These are phyloP conservation scores for Leucoraja erinaceus DNA, from an alignment of 2,113 vertebrate genomes.

Conservation along the genomic window DNA sequence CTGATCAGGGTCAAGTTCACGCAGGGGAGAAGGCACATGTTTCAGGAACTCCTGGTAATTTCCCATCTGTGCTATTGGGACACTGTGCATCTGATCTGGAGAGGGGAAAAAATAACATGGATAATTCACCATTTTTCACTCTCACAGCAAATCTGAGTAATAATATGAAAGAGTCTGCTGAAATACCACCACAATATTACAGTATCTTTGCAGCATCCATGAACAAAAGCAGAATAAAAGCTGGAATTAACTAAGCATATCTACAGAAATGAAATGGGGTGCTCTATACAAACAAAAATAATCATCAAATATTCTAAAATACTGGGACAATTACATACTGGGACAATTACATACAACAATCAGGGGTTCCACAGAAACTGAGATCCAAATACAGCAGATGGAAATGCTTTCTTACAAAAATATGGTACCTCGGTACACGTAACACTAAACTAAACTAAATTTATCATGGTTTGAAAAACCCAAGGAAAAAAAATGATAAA, in stretches of 20 bases:
- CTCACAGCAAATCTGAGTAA: not conserved
- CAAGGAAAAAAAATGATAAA: too few species aligned
- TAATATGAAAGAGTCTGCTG: not conserved
- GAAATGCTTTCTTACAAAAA: not conserved
- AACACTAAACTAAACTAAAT: too few species aligned
- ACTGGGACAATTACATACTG: not conserved
- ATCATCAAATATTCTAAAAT: not conserved
- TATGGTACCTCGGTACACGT: not conserved
- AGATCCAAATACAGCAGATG: not conserved
- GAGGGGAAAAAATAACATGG: not conserved
- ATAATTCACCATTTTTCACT: not conserved
- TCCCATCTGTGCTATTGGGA: conserved; percentile 93
- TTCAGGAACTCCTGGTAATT: conserved; percentile 96
- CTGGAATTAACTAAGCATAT: not conserved
- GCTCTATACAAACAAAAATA: not conserved
- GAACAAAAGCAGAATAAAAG: not conserved
- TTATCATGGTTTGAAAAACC: too few species aligned
- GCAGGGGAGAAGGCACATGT: conserved; percentile 78
- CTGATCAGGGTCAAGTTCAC: conserved; percentile 91
- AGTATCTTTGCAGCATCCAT: not conserved
- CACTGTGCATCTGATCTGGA: conserved; percentile 86
- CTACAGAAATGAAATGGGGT: not conserved
- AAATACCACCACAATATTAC: not conserved
- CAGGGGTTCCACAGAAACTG: not conserved
- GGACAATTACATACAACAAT: not conserved